Base-by-base conservation (phyloP, 2,888 invertebrate genomes). In the Microctonus hyperodae region DNA sequence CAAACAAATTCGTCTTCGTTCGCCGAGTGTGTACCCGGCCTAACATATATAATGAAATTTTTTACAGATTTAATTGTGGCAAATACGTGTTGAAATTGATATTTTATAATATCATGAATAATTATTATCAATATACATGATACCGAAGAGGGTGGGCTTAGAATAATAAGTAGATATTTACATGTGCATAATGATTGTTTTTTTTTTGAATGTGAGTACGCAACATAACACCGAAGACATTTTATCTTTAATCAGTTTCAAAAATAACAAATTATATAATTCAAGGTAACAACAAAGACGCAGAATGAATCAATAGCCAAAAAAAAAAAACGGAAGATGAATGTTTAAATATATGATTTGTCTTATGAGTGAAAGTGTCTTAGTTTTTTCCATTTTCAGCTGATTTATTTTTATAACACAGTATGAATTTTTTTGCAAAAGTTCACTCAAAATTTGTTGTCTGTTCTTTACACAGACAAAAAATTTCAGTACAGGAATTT, bases 331-430 rank as follows among this genome's bases (percentile, higher is more conserved):
- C 70, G n/a, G n/a, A n/a, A 70, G 69, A 69, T 68, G 70, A 72
- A 69, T 6, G 16, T 22, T 51, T 55, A 48, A 61, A 63, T 53
- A 67, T 64, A 59, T 53, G 65, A 69, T 68, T 60, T 44, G 68
- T 57, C n/a, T n/a, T n/a, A 53, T 64, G 63, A 57, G 63, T 68
- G 70, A 68, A 78, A 75, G 77, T 77, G 78, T 79, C 78, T 74
- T 74, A 74, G 69, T 74, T 13, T 31, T n/a, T 11, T 35, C 69
- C 74, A 6, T 31, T n/a, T 11, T 35, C 7, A 2, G 7, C n/a
- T n/a, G n/a, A n/a, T n/a, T 37, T 61, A 55, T 62, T 51, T 10
- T 60, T 56, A 53, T 58, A 44, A 55, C 55, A n/a, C n/a, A n/a
- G n/a, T n/a, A n/a, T n/a, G n/a, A n/a, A n/a, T n/a, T 59, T 48